A percentile compares a stretch with the other conserved stretches of the same genome.
Conservation (phyloP, 2,797 vertebrate species). For the Diplodus puntazzo region DNA sequence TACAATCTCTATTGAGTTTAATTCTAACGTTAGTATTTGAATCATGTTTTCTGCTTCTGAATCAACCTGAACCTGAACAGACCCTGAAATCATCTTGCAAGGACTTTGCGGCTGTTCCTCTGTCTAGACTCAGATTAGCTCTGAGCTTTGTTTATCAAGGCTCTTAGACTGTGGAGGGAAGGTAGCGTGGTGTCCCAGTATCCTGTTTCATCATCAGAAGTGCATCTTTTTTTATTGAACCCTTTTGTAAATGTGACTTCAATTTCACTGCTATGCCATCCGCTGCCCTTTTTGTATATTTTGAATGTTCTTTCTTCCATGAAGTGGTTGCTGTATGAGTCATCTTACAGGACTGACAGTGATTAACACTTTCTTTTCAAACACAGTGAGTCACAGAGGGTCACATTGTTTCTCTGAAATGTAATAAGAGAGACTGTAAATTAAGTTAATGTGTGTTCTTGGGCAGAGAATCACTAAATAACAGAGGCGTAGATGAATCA, state of each 20-base stretch:
- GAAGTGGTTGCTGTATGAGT: constrained; percentile 27
- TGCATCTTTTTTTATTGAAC: background rate
- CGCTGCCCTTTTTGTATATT: background rate
- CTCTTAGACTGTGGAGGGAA: background rate
- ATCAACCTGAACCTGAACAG: constrained; percentile 44
- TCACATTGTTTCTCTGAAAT: constrained; percentile 51
- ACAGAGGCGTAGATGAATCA: constrained; percentile 21
- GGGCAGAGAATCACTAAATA: constrained; percentile 27
- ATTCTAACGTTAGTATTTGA: constrained; percentile 47
- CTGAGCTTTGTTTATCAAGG: constrained; percentile 2
- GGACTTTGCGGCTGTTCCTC: background rate
- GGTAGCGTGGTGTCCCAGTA: background rate
- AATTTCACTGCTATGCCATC: background rate
- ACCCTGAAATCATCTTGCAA: constrained; percentile 43
- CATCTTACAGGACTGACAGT: constrained; percentile 22
- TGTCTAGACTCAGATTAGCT: constrained; percentile 35
- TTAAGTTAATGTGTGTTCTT: constrained; percentile 26
- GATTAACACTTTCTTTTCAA: constrained; percentile 30
- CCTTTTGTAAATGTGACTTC: background rate
- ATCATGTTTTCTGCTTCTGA: constrained; percentile 32
- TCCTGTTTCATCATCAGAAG: constrained; percentile 3
- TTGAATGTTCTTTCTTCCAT: background rate
- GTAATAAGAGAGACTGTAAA: constrained; percentile 42
- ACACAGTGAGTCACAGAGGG: constrained; percentile 44
- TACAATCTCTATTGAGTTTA: constrained; percentile 52